phyloP scores from a whole-genome alignment of 2,888 invertebrate species.

The Brachypterus glaber region DNA sequence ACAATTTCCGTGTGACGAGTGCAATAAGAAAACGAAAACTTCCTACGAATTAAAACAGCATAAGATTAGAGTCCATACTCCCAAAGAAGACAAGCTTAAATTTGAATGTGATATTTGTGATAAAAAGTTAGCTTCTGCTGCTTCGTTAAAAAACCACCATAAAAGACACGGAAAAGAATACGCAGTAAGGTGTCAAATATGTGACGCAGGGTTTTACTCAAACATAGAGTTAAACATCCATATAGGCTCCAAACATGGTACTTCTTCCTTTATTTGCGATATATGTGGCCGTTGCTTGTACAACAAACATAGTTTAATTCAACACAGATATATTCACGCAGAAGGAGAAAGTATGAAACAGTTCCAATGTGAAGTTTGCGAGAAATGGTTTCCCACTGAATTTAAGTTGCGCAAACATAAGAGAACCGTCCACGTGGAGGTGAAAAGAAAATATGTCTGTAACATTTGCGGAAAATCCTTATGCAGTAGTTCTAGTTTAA shows the following conservation, averaged over 20 bases:
- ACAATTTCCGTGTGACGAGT: constrained; percentile 29
- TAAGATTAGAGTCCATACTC: neutral
- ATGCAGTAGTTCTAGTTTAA: constrained; percentile 12
- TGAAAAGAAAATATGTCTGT: constrained; percentile 23
- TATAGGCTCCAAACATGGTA: constrained; percentile 1
- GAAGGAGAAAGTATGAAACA: constrained; percentile 8
- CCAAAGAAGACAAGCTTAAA: constrained; percentile 1
- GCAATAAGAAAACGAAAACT: constrained; percentile 29
- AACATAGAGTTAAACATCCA: constrained; percentile 8
- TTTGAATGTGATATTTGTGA: constrained; percentile 17
- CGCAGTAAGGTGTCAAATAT: constrained; percentile 18
- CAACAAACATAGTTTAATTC: constrained; percentile 23
- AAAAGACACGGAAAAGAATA: constrained; percentile 14
- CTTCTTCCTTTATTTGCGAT: constrained; percentile 23
- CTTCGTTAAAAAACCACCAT: constrained; percentile 7
- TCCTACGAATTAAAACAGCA: constrained; percentile 17
- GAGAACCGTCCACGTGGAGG: constrained; percentile 9
- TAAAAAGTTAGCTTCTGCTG: constrained; percentile 8
- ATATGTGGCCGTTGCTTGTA: constrained; percentile 26
- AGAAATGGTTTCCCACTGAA: constrained; percentile 22
- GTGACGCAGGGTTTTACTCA: constrained; percentile 24
- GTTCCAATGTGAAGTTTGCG: constrained; percentile 24
- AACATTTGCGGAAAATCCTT: constrained; percentile 32
- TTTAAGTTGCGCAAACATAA: neutral
- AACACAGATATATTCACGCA: constrained; percentile 24